phyloP scores from a whole-genome alignment of 2,797 vertebrate species.

The Melanotaenia boesemani region DNA sequence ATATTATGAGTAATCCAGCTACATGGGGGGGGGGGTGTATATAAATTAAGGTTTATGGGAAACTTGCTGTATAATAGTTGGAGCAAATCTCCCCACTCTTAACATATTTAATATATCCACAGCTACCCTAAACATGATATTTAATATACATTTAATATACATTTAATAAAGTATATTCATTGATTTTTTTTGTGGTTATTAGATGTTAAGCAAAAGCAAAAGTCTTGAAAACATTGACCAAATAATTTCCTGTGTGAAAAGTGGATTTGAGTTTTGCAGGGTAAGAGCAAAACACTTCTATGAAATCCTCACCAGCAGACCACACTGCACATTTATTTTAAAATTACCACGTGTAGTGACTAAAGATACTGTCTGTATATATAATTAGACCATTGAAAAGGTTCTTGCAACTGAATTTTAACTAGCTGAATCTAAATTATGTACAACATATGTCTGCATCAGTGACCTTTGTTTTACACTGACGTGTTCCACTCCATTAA shows the following conservation, averaged over 20 bases:
- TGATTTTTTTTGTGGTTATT: background rate
- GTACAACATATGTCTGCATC: constrained; percentile 45
- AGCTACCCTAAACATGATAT: background rate
- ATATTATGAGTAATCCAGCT: background rate
- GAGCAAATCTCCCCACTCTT: background rate
- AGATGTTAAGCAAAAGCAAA: background rate
- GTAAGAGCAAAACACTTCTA: background rate
- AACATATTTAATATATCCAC: background rate
- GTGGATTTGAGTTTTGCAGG: background rate
- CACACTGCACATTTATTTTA: background rate
- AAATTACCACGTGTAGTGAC: background rate
- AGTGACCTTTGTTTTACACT: constrained; percentile 69
- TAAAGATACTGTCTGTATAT: constrained; percentile 19
- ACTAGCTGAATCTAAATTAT: constrained; percentile 56
- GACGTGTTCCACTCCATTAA: constrained; percentile 64
- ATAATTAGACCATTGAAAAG: constrained; percentile 25
- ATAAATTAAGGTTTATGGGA: background rate
- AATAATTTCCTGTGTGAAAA: background rate
- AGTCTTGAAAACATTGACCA: background rate
- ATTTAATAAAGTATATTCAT: background rate
- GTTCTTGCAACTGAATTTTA: constrained; percentile 42
- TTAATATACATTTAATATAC: background rate
- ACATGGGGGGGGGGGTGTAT: too few species aligned
- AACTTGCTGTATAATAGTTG: background rate
- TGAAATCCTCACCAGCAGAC: constrained; percentile 5